Base-by-base conservation (phyloP, 1,140 invertebrate genomes). In the Temnothorax curvispinosus region DNA sequence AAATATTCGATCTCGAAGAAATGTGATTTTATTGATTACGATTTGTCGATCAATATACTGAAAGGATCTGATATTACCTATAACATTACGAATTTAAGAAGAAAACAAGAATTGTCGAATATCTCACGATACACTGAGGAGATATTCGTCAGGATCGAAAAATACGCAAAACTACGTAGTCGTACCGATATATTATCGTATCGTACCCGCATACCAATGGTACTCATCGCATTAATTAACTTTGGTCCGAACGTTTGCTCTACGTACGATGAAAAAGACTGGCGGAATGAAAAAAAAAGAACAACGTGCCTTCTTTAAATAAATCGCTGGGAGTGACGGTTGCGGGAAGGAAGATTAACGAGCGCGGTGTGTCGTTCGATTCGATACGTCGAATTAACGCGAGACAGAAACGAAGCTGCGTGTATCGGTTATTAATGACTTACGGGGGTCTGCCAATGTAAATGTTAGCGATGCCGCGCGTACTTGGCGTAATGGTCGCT, bases 371-470 rank as follows among this genome's bases (percentile, higher is more conserved):
- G 93, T 92, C 90, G 90, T 91, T 88, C 92, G 90, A 94, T 94
- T 94, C 92, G 93, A 93, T 94, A 93, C 91, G 92, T 94, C 91
- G 91, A 93, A 93, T 94, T 94, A 93, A 89, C 90, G 86, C 82
- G 86, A 64, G 87, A 87, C 85, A 88, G 82, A 85, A 91, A 92
- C 89, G 86, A 80, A 65, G 75, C 87, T 78, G 88, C 81, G 77
- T 78, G 81, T 86, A 93, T 93, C 89, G 90, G 91, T 93, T 93
- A 93, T 92, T 90, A 93, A 93, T 91, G 89, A 92, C 85, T 87
- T 64, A 44, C 58, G 32, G 35, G 85, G 54, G 50, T 80, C 69
- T 87, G 82, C 89, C 92, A 92, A 88, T 90, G 86, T 85, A 82
- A 90, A 90, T 72, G 75, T 88, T 56, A 52, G 27, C 69, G 81